Percentiles rank a stretch among this genome's conserved stretches.
These are phyloP conservation scores for Petrocephalus zakoni DNA, from an alignment of 2,113 vertebrate genomes.

Conservation along the genomic window DNA sequence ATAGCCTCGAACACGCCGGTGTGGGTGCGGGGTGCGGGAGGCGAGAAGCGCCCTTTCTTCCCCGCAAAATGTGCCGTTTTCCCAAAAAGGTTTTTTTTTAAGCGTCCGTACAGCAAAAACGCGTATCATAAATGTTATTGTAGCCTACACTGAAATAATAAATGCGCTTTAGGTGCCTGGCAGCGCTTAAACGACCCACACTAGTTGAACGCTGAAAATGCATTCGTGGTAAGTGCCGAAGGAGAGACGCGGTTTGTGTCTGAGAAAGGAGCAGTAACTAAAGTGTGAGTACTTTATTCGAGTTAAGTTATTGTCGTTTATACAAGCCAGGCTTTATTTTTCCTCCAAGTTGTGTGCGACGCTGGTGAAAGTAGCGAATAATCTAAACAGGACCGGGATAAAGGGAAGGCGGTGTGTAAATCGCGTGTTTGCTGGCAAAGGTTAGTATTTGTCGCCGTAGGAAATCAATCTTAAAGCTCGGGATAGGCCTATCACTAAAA, in stretches of 20 bases:
- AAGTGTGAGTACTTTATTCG: background rate
- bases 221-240: background rate
- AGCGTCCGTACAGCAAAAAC: background rate
- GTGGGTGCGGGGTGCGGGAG: background rate
- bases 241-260: background rate
- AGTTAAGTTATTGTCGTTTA: background rate
- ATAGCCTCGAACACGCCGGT: background rate
- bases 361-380: background rate
- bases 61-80: background rate
- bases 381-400: background rate
- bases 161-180: background rate
- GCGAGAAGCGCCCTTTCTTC: background rate
- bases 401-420: background rate
- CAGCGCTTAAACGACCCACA: constrained; percentile 4
- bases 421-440: background rate
- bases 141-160: background rate
- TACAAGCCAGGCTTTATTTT: background rate
- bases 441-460: background rate
- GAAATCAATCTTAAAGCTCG: background rate
- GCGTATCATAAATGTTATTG: background rate
- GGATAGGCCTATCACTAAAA: background rate
- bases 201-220: constrained; percentile 16
- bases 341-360: background rate
- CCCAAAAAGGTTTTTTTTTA: background rate
- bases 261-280: background rate